Base-by-base conservation (phyloP, 1,140 invertebrate species). In the Trichonephila clavipes region DNA sequence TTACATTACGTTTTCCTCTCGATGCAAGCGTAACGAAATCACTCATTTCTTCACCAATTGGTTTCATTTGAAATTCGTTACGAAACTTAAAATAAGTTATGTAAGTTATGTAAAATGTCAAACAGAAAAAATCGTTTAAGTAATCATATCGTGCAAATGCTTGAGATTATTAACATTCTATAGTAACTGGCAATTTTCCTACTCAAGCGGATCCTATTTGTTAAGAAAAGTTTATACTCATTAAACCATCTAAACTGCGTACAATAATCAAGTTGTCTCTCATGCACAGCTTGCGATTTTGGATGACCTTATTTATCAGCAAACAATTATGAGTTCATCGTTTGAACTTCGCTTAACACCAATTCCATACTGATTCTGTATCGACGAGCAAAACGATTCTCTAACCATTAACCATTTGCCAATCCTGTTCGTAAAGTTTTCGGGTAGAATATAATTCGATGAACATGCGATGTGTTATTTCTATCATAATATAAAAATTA, bases 171-270 rank as follows among this genome's bases (percentile, higher is more conserved):
- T 64, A 64, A 64, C 62, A 64, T 51, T 51, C 51, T 51, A 51
- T 51, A 51, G 51, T 18, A 40, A 34, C 10, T 40, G 18, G 34
- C 34, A 18, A 77, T 77, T 34, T 18, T 28, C 14, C 34, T 77
- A 40, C 28, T 77, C 28, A 18, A 40, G 72, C 28, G 28, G 14
- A 34, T 77, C 34, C 72, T 12, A 19, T 40, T 34, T 77, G 72
- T 40, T 40, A 77, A 77, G 72, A 77, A 40, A 40, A 77, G 72
- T 77, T 77, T 28, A 77, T 77, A 77, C 14, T 28, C 72, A 77
- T 77, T 77, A 77, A 77, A 34, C 18, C 72, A 77, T 40, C 18
- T 28, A 77, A 34, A 18, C 34, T 40, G 72, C 28, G 72, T 40
- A 16, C 16, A 77, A 77, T 28, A 40, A 77, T 77, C 72, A 77